Base-by-base conservation (phyloP, 1,140 invertebrate species). In the Xylocopa sonorina region DNA sequence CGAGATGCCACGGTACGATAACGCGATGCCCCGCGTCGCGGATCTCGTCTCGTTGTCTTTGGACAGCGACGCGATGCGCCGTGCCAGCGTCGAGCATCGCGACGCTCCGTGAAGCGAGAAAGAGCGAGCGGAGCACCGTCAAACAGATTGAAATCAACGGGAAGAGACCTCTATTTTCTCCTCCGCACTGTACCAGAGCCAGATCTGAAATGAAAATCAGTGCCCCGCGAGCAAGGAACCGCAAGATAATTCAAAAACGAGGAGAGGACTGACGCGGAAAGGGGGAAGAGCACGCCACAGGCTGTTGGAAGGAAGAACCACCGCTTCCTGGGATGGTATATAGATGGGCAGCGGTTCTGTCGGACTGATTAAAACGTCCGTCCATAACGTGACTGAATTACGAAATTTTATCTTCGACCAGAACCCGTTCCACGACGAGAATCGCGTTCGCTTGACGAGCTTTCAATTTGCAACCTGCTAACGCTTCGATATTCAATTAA, bases 121-220 rank as follows among this genome's bases (percentile, higher is more conserved):
- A 50, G 38, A 57, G 67, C 46, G 60, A 80, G 51, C 53, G 72
- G 58, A 55, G 53, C 48, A 62, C 73, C 81, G 83, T 88, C 87
- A 88, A 88, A 88, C 85, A 88, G 87, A 88, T 88, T 88, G 83
- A 88, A 88, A 87, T 88, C 85, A 85, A 88, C 48, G 71, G 53
- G 66, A 73, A 78, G 62, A 74, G 74, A 80, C 81, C 78, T 81
- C 78, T 84, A 84, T 87, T 87, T 87, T 88, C 86, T 85, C 67
- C 48, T 76, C 63, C 66, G 74, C 83, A 69, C 67, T 72, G 68
- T 75, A 51, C 66, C 71, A 50, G 77, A 87, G 83, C 87, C 87
- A 87, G 83, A 89, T 89, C 88, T 89, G 87, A 89, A 89, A 89
- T 89, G 87, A 89, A 89, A 89, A 89, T 89, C 88, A 87, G 87